These are phyloP conservation scores for Apotomis turbidana DNA, from an alignment of 2,888 invertebrate species.

Conservation along the genomic window DNA sequence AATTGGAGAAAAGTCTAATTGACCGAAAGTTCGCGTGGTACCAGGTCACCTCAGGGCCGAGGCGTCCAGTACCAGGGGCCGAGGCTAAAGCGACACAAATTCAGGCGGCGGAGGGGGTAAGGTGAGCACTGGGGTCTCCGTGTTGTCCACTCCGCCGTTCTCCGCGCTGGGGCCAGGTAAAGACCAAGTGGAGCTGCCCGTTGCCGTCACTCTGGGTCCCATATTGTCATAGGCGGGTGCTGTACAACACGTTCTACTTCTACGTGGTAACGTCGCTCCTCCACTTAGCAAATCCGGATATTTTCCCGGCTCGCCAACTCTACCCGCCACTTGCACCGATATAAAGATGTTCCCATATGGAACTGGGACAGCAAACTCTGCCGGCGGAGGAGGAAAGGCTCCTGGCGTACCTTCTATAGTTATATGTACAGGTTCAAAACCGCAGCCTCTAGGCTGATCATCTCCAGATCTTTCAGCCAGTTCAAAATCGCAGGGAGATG, in stretches of 20 bases:
- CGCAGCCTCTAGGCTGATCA: constrained; percentile 71
- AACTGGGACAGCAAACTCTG: constrained; percentile 81
- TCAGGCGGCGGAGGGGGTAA: constrained; percentile 84
- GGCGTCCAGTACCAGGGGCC: constrained; percentile 79
- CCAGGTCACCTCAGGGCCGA: constrained; percentile 79
- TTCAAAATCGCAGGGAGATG: constrained; percentile 79
- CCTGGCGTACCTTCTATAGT: constrained; percentile 84
- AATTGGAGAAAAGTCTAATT: constrained; percentile 80
- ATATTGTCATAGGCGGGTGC: constrained; percentile 94
- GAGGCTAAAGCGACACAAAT: constrained; percentile 79
- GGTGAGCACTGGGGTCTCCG: constrained; percentile 74
- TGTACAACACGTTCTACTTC: constrained; percentile 77
- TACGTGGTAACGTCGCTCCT: constrained; percentile 77
- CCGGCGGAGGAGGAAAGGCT: constrained; percentile 80
- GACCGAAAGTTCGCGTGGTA: constrained; percentile 68
- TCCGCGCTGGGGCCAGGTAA: constrained; percentile 85
- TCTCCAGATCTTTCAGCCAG: constrained; percentile 79
- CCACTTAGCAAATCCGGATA: constrained; percentile 90
- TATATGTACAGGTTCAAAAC: constrained; percentile 85
- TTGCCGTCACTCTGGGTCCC: constrained; percentile 95
- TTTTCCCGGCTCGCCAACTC: constrained; percentile 70
- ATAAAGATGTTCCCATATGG: constrained; percentile 91
- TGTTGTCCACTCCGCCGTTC: constrained; percentile 57
- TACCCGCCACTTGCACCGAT: constrained; percentile 89
- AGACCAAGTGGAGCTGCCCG: constrained; percentile 92